phyloP scores from a whole-genome alignment of 1,140 invertebrate genomes.

The Eupeodes corollae region DNA sequence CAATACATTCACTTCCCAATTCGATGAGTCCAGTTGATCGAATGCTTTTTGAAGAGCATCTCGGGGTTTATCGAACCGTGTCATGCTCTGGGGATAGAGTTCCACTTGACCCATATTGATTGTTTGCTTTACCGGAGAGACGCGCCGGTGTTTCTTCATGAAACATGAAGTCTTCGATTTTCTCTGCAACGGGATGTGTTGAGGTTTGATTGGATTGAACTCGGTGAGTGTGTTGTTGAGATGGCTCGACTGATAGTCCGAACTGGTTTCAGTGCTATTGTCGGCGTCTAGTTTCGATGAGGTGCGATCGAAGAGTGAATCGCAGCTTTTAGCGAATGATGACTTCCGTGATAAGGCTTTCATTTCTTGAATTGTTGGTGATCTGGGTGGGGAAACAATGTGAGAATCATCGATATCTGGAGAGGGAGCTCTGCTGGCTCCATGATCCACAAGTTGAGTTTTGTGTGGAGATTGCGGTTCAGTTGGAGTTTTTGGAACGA shows the following conservation, averaged over 20 bases:
- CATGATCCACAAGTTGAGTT: too few relatives aligned
- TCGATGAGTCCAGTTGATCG: conserved; percentile 54
- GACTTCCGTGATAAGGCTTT: conserved; percentile 17
- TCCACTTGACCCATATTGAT: conserved; percentile 26
- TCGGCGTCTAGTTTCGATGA: conserved; percentile 20
- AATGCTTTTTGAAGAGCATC: conserved; percentile 52
- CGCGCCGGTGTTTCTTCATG: conserved; percentile 18
- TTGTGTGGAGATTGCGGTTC: neutral
- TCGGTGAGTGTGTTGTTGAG: conserved; percentile 5
- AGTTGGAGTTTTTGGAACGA: neutral
- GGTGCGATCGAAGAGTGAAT: conserved; percentile 19
- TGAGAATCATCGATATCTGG: neutral
- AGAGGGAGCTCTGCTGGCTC: too few relatives aligned
- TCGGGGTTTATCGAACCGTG: conserved; percentile 45
- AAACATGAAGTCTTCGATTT: conserved; percentile 29
- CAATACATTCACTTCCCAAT: conserved; percentile 77
- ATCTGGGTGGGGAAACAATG: neutral
- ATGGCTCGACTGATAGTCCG: conserved; percentile 16
- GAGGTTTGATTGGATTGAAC: conserved; percentile 5
- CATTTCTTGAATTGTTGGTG: conserved; percentile 9
- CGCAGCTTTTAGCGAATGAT: conserved; percentile 15
- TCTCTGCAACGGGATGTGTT: conserved; percentile 21
- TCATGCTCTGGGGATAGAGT: conserved; percentile 23
- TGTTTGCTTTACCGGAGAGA: conserved; percentile 30
- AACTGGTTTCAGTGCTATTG: conserved; percentile 17